A percentile compares a stretch with the other conserved stretches of the same genome.
Conservation (phyloP, 2,797 vertebrate genomes). For the Peromyscus attwateri region DNA sequence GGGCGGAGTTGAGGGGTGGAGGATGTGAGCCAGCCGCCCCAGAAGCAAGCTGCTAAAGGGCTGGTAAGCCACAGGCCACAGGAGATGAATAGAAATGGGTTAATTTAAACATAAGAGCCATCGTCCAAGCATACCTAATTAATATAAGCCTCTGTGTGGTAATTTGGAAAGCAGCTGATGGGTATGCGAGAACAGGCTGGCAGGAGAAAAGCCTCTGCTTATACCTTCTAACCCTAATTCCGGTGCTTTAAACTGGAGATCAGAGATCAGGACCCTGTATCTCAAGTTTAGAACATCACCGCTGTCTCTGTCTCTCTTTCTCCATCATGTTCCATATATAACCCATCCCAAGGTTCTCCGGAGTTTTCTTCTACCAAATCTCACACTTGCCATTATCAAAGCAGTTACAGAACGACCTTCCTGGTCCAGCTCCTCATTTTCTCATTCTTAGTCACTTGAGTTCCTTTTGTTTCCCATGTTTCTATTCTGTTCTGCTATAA, state of each 20-base stretch:
- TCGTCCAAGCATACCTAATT: too few species aligned
- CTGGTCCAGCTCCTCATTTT: not conserved
- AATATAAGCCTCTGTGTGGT: too few species aligned
- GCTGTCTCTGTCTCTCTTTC: not conserved
- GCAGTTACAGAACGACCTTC: not conserved
- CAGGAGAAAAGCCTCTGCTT: too few species aligned
- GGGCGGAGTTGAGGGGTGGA: too few species aligned
- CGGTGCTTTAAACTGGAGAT: not conserved
- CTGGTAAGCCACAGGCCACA: too few species aligned
- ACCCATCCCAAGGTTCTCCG: not conserved
- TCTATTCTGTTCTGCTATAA: constrained; percentile 14
- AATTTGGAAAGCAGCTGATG: too few species aligned
- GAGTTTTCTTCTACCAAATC: not conserved
- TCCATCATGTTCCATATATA: not conserved
- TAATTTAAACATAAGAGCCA: too few species aligned
- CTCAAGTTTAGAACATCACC: not conserved
- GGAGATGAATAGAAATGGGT: too few species aligned
- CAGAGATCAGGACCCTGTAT: too few species aligned
- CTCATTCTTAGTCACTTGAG: not conserved
- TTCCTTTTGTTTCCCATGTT: not conserved
- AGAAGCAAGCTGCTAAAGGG: too few species aligned
- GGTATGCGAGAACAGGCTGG: too few species aligned
- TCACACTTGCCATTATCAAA: not conserved
- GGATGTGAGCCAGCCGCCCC: too few species aligned
- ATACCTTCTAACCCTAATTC: not conserved